Evolutionary conservation across 2,888 invertebrate species (phyloP).

Genomic region (Odiellus spinosus): DNA sequence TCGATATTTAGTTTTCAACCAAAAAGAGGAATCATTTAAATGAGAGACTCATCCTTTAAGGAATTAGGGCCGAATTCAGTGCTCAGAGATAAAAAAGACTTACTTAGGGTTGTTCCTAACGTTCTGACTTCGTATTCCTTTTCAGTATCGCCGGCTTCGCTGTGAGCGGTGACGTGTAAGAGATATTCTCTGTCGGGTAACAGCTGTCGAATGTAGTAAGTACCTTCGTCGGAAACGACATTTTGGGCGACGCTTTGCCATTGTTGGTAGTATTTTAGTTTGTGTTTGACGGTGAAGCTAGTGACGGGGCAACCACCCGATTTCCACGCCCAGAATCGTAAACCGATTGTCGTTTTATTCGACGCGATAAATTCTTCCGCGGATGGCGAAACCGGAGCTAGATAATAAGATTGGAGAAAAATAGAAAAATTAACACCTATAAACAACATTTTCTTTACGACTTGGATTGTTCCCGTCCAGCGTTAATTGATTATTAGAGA

Average conservation of each 20-base stretch:
- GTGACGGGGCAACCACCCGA: conserved; percentile 28
- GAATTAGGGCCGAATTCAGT: no score
- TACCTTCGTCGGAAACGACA: conserved; percentile 6
- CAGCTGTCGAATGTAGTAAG: conserved; percentile 21
- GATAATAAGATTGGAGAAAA: no score
- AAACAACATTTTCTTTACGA: no score
- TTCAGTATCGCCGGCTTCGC: conserved; percentile 31
- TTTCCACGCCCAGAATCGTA: conserved; percentile 28
- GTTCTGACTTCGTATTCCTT: conserved; percentile 29
- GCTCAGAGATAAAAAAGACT: no score
- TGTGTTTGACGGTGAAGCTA: conserved; percentile 26
- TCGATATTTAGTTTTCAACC: no score
- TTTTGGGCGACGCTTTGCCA: conserved; percentile 9
- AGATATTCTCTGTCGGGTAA: conserved; percentile 30
- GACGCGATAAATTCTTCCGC: conserved; percentile 24
- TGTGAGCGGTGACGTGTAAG: conserved; percentile 30
- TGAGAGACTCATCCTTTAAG: no score
- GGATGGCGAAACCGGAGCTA: conserved; percentile 29
- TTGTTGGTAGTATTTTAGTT: conserved; percentile 8
- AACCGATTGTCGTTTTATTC: conserved; percentile 27
- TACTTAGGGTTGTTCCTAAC: conserved; percentile 17
- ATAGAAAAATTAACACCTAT: no score
- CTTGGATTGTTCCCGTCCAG: no score
- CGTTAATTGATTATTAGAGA: no score
- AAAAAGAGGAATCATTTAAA: no score